phyloP scores from a whole-genome alignment of 2,797 vertebrate species.

The Enteromius anoplus region DNA sequence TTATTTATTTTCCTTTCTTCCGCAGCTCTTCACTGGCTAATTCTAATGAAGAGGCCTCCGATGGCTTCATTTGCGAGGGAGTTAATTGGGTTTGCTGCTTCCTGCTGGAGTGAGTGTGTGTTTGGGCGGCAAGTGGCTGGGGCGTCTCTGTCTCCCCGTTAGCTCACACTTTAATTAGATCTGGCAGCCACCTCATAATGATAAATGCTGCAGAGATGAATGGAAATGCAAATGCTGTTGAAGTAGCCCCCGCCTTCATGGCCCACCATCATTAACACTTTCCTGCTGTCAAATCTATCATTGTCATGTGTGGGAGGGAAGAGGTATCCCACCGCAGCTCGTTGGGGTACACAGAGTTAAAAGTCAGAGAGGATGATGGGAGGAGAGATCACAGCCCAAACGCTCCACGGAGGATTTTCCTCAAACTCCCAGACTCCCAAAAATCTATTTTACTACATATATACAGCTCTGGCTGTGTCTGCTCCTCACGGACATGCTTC shows the following conservation, averaged over 20 bases:
- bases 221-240: slow-evolving; percentile 96
- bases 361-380: slow-evolving; percentile 26
- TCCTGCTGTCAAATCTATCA: slow-evolving; percentile 95
- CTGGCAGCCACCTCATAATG: slow-evolving; percentile 93
- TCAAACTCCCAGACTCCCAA: background rate
- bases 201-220: slow-evolving; percentile 97
- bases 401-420: background rate
- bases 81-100: slow-evolving; percentile 93
- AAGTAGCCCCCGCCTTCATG: slow-evolving; percentile 93
- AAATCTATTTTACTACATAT: background rate
- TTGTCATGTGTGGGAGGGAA: slow-evolving; percentile 78
- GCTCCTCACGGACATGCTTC: background rate
- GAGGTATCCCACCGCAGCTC: background rate
- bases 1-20: slow-evolving; percentile 67
- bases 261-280: slow-evolving; percentile 95
- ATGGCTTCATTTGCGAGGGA: slow-evolving; percentile 87
- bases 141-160: slow-evolving; percentile 76
- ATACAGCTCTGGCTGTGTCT: background rate
- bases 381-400: background rate
- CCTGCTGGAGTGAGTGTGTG: slow-evolving; percentile 79
- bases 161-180: slow-evolving; percentile 97
- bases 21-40: slow-evolving; percentile 67
- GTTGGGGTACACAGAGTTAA: slow-evolving; percentile 17
- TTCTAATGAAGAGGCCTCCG: slow-evolving; percentile 86
- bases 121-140: slow-evolving; percentile 60